These are phyloP conservation scores for Conus canariensis DNA, from an alignment of 2,888 invertebrate species.

Conservation along the genomic window DNA sequence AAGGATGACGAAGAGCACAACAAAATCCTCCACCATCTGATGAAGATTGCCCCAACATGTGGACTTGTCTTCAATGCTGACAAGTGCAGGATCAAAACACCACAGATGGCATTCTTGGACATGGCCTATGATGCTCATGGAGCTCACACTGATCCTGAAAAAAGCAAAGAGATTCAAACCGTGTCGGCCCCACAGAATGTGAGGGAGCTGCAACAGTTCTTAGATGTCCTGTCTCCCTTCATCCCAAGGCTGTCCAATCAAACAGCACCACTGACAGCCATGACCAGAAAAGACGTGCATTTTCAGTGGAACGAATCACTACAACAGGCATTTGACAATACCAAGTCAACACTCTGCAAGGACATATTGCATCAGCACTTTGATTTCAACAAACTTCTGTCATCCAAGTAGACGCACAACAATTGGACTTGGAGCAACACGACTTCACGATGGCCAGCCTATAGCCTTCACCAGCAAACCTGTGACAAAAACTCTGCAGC, in stretches of 20 bases:
- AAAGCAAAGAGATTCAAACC: neutral
- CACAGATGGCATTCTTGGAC: too few relatives aligned
- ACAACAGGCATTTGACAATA: neutral
- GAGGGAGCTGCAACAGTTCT: neutral
- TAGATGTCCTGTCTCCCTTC: neutral
- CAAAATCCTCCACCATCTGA: neutral
- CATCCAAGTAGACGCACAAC: neutral
- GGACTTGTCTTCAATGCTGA: slow-evolving; percentile 1
- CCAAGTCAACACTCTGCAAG: neutral
- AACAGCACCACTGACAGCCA: neutral
- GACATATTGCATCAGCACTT: neutral
- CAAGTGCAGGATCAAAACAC: neutral
- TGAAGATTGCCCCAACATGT: neutral
- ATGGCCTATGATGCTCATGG: neutral
- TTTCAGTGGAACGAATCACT: neutral
- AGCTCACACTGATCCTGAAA: neutral
- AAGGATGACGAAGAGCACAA: neutral
- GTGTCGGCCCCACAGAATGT: neutral
- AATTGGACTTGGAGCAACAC: neutral
- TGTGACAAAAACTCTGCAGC: neutral
- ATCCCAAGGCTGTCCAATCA: neutral
- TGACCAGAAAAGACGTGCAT: neutral
- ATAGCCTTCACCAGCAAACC: neutral
- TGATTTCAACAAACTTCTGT: neutral
- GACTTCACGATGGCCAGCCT: neutral